Evolutionary conservation across 2,797 vertebrate species (phyloP).

Genomic region (Cuculus canorus): DNA sequence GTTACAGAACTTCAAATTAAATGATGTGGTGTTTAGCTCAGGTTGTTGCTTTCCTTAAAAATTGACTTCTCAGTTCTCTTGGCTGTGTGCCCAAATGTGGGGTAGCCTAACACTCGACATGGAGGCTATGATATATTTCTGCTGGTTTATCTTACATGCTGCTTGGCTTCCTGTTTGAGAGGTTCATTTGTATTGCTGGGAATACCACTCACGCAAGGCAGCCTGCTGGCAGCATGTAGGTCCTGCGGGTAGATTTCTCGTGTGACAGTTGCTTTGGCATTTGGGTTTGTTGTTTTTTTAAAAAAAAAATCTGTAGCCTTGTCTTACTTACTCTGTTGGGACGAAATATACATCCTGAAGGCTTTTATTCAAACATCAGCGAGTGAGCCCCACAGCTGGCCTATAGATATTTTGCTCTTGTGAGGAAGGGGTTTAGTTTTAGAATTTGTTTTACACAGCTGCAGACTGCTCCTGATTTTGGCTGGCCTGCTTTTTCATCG

Average conservation of each 20-base stretch:
- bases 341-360: not conserved
- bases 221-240: not conserved
- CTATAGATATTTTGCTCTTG: not conserved
- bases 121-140: not conserved
- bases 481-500: not conserved
- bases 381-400: not conserved
- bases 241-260: not conserved
- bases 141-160: not conserved
- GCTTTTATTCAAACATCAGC: not conserved
- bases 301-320: not conserved
- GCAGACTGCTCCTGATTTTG: not conserved
- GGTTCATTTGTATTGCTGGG: not conserved
- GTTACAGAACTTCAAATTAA: not conserved
- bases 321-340: not conserved
- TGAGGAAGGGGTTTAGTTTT: not conserved
- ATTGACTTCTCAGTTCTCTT: not conserved
- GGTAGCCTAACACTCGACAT: not conserved
- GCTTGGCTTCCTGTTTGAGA: not conserved
- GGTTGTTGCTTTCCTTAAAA: not conserved
- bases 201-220: rapidly evolving
- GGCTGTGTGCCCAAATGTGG: not conserved
- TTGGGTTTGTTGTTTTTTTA: not conserved
- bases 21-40: not conserved
- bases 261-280: not conserved
- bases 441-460: not conserved